Evolutionary conservation across 2,113 vertebrate genomes (phyloP).

Genomic region (Greenwoodochromis staneri): DNA sequence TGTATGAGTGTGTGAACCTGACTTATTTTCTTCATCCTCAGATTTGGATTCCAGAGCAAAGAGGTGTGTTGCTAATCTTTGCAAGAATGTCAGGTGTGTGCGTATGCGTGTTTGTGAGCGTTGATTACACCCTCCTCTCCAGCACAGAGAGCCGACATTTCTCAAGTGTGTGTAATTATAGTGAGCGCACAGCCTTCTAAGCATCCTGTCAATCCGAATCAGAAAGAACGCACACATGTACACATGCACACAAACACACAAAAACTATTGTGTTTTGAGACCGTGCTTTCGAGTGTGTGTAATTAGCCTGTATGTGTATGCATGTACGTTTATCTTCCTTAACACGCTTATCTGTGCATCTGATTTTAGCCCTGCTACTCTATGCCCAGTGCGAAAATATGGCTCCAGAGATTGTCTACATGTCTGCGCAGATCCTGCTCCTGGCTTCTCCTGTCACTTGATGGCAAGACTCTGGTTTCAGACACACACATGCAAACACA

Average conservation of each 20-base stretch:
- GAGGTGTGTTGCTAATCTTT: slow-evolving; percentile 73
- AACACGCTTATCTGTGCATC: neutral
- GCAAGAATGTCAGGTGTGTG: slow-evolving; percentile 72
- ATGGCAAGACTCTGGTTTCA: slow-evolving; percentile 47
- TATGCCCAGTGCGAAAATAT: slow-evolving; percentile 36
- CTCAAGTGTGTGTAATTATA: slow-evolving; percentile 75
- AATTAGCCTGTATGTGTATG: slow-evolving; percentile 7
- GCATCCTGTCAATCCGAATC: slow-evolving; percentile 74
- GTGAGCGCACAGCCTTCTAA: slow-evolving; percentile 70
- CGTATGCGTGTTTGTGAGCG: slow-evolving; percentile 17
- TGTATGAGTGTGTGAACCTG: slow-evolving; percentile 10
- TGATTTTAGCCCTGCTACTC: slow-evolving; percentile 2
- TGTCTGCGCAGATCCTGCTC: slow-evolving; percentile 55
- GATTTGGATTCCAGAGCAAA: slow-evolving; percentile 61
- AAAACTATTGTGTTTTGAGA: slow-evolving; percentile 38
- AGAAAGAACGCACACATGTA: slow-evolving; percentile 54
- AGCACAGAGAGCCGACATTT: slow-evolving; percentile 63
- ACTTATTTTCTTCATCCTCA: slow-evolving; percentile 47
- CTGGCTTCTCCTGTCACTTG: slow-evolving; percentile 34
- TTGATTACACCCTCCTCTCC: slow-evolving; percentile 71
- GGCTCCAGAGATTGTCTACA: slow-evolving; percentile 28
- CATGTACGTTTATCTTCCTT: neutral
- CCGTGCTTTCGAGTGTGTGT: slow-evolving; percentile 22
- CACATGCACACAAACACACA: slow-evolving; percentile 20
- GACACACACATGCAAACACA: neutral